Conservation (phyloP, 1,140 invertebrate genomes). For the Conus betulinus region DNA sequence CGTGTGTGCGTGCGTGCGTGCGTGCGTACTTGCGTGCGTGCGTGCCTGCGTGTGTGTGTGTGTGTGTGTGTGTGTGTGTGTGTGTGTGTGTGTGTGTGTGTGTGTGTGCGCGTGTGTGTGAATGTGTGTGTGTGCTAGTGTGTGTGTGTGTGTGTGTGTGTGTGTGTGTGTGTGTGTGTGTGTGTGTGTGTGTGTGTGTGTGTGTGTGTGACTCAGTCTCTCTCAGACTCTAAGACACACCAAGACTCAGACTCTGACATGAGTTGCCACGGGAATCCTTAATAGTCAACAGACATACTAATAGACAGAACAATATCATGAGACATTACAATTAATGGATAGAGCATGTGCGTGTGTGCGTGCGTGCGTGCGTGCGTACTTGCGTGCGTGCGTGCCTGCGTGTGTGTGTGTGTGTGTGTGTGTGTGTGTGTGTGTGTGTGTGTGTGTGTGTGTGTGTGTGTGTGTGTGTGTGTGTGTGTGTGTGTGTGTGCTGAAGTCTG, state of each 20-base stretch:
- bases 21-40: too few relatives aligned
- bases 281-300: too few relatives aligned
- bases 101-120: neutral
- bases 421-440: neutral
- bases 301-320: too few relatives aligned
- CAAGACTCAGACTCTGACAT: too few relatives aligned
- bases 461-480: neutral
- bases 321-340: too few relatives aligned
- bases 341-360: neutral
- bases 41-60: neutral
- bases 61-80: conserved; percentile 10
- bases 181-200: neutral
- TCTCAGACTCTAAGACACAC: too few relatives aligned
- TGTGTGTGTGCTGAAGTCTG: conserved; percentile 6
- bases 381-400: neutral
- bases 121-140: neutral
- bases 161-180: neutral
- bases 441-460: conserved; percentile 2
- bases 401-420: conserved; percentile 3
- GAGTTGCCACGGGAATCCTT: too few relatives aligned
- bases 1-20: too few relatives aligned
- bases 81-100: conserved; percentile 14
- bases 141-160: neutral
- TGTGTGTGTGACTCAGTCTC: neutral
- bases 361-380: neutral